These are phyloP conservation scores for Acanthococcus lagerstroemiae DNA, from an alignment of 2,888 invertebrate species.

Conservation along the genomic window DNA sequence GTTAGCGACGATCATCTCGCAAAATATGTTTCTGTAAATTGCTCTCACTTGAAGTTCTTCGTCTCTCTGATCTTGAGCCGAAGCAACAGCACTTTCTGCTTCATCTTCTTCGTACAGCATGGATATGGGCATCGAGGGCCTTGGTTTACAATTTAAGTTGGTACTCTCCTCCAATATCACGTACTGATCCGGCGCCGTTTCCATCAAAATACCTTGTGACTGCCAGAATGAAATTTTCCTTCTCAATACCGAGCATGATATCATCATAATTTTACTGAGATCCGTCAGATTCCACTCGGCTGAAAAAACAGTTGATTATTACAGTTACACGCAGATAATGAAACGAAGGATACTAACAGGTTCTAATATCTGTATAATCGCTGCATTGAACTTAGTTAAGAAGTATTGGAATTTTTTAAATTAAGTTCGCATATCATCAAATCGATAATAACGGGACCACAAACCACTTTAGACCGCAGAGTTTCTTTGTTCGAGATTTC, in stretches of 20 bases:
- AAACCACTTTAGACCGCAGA: too few relatives aligned
- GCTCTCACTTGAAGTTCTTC: slow-evolving; percentile 66
- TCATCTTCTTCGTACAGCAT: slow-evolving; percentile 78
- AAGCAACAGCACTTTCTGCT: slow-evolving; percentile 86
- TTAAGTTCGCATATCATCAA: too few relatives aligned
- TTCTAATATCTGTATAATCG: too few relatives aligned
- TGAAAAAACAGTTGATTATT: slow-evolving; percentile 39
- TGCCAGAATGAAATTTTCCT: slow-evolving; percentile 90
- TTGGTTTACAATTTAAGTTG: slow-evolving; percentile 16
- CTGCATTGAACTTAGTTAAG: too few relatives aligned
- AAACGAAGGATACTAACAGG: too few relatives aligned
- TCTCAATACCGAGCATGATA: slow-evolving; percentile 73
- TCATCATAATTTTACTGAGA: slow-evolving; percentile 70
- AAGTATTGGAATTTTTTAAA: too few relatives aligned
- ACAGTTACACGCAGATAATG: too few relatives aligned
- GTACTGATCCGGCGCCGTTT: slow-evolving; percentile 64
- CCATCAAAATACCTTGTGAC: slow-evolving; percentile 75
- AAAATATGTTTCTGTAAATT: too few relatives aligned
- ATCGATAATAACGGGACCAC: too few relatives aligned
- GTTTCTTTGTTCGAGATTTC: too few relatives aligned
- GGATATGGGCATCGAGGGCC: slow-evolving; percentile 41
- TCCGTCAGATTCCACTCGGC: slow-evolving; percentile 80
- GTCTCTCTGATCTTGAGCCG: slow-evolving; percentile 85
- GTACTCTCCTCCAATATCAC: slow-evolving; percentile 56
- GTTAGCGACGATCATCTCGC: too few relatives aligned